Conservation (phyloP, 2,888 invertebrate genomes). For the Eudemis profundana region DNA sequence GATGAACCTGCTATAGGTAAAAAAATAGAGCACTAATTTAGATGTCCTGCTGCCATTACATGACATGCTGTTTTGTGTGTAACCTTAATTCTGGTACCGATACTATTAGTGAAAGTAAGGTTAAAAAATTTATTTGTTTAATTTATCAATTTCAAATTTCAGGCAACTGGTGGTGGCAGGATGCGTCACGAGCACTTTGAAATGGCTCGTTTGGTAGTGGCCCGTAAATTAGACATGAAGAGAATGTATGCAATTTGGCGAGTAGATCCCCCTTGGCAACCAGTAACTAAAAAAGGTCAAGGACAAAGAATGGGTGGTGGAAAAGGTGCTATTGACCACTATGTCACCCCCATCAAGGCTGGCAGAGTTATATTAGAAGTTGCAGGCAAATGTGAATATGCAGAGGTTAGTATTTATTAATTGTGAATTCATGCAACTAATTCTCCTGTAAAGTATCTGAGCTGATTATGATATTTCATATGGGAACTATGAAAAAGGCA, state of each 20-base stretch:
- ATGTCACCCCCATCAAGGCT: constrained; percentile 96
- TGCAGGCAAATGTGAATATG: constrained; percentile 95
- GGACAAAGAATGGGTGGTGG: constrained; percentile 98
- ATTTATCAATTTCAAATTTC: constrained; percentile 55
- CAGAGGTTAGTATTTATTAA: constrained; percentile 88
- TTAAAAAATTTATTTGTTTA: no score
- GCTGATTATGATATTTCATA: no score
- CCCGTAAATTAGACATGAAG: constrained; percentile 90
- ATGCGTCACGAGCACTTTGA: constrained; percentile 93
- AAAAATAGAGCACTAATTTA: no score
- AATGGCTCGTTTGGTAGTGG: constrained; percentile 92
- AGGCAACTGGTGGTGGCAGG: constrained; percentile 94
- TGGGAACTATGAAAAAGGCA: no score
- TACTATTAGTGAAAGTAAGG: no score
- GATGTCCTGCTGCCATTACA: no score
- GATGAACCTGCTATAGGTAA: no score
- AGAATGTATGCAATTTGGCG: constrained; percentile 98
- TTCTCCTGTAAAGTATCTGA: no score
- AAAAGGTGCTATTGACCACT: constrained; percentile 97
- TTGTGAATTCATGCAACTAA: no score
- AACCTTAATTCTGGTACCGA: no score
- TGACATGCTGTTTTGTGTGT: no score
- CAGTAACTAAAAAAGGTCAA: constrained; percentile 94
- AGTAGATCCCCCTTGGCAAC: constrained; percentile 98
- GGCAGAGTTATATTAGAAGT: constrained; percentile 97